Conservation (phyloP, 2,797 vertebrate genomes). For the Spinus olivaceus region DNA sequence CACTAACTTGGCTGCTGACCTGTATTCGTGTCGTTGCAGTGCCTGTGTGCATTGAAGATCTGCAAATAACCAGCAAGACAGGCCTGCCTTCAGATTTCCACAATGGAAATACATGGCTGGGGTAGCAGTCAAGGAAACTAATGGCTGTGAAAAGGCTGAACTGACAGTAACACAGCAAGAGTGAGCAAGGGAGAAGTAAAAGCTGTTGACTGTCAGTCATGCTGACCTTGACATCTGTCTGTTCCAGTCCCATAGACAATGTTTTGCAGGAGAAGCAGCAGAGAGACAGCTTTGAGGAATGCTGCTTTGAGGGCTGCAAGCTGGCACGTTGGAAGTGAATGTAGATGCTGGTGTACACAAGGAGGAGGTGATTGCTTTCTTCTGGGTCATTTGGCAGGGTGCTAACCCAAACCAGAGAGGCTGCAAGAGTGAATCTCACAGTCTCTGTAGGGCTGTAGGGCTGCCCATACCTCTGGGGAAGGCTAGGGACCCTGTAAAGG, state of each 20-base stretch:
- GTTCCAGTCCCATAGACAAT: neutral
- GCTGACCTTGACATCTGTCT: neutral
- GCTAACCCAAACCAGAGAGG: neutral
- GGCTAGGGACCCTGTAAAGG: neutral
- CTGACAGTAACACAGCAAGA: neutral
- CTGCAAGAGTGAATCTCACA: neutral
- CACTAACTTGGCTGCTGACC: neutral
- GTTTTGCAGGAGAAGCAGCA: neutral
- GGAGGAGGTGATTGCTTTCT: neutral
- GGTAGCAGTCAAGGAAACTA: neutral
- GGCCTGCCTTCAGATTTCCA: neutral
- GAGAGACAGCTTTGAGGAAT: neutral
- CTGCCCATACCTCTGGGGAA: neutral
- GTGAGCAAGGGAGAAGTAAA: neutral
- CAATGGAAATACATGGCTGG: neutral
- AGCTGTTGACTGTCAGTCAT: neutral
- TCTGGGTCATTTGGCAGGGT: neutral
- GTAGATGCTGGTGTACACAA: neutral
- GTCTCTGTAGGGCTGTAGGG: neutral
- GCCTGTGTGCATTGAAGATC: neutral
- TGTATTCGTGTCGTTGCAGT: rapidly evolving
- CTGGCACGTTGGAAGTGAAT: neutral
- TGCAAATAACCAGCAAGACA: neutral
- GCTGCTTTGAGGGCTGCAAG: neutral
- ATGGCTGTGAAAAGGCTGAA: neutral